A percentile compares a stretch with the other conserved stretches of the same genome.
phyloP scores from a whole-genome alignment of 2,888 invertebrate species.

The Papilio elwesi region DNA sequence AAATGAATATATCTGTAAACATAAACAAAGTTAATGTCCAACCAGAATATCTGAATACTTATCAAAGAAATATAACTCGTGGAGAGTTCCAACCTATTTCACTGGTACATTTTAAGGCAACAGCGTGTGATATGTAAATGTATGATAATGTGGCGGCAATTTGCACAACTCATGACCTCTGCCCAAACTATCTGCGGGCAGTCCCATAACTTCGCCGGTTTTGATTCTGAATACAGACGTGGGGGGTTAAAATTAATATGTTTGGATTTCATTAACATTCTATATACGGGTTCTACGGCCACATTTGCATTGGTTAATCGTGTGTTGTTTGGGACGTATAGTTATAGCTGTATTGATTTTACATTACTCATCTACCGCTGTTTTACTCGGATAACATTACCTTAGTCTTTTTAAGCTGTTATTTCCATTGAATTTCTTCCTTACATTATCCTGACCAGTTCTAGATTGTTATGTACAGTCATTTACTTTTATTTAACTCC shows the following conservation, averaged over 20 bases:
- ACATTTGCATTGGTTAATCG: slow-evolving; percentile 36
- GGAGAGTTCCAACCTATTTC: slow-evolving; percentile 24
- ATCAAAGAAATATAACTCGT: slow-evolving; percentile 39
- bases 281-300: slow-evolving; percentile 11
- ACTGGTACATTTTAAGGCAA: slow-evolving; percentile 42
- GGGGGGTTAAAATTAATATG: slow-evolving; percentile 78
- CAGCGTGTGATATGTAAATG: slow-evolving; percentile 72
- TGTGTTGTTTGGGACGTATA: slow-evolving; percentile 12
- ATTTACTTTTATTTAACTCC: too few relatives aligned
- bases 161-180: slow-evolving; percentile 67
- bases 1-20: background rate
- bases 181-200: slow-evolving; percentile 58
- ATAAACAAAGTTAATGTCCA: slow-evolving; percentile 39
- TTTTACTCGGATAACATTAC: too few relatives aligned
- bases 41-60: slow-evolving; percentile 38
- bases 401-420: too few relatives aligned
- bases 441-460: too few relatives aligned
- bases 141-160: slow-evolving; percentile 56
- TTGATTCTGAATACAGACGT: slow-evolving; percentile 69
- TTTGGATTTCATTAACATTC: slow-evolving; percentile 70
- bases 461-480: too few relatives aligned
- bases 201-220: slow-evolving; percentile 64
- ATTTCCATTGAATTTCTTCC: too few relatives aligned
- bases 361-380: too few relatives aligned
- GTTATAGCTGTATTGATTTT: too few relatives aligned